Base-by-base conservation (phyloP, 2,888 invertebrate genomes). In the Protophormia terraenovae region DNA sequence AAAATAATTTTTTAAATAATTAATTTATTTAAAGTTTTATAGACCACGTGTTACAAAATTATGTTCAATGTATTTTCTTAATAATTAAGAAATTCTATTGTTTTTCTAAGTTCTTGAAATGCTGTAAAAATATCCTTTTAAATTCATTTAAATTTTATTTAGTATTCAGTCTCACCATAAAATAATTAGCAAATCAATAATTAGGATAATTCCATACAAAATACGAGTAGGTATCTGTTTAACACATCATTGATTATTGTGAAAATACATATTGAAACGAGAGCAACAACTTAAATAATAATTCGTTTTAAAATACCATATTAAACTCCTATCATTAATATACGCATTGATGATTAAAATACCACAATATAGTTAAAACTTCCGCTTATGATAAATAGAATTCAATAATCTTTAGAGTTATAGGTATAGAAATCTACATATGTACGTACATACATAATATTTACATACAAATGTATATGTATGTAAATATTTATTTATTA, bases 281-380 rank as follows among this genome's bases (percentile, higher is more conserved):
- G 2, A 38, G 24, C 62, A 62, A 24, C 10, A 14, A 38, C 38
- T 62, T 62, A 24, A 41, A 62, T 38, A 38, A 19, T 19, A 58
- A 41, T 50, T 16, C 16, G 16, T 29, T 62, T 29, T 35, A 50
- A 62, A 64, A 55, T 72, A 38, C 2, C 14, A 72, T 35, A n/a
- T 60, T 50, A 19, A 69, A 60, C n/a, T 38, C 53, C 71, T 62
- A 79, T 79, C 69, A 41, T 27, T 62, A 19, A 32, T 53, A 35
- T 12, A 62, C 66, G 32, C 71, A 29, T 41, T 71, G 62, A 71
- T 79, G 71, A 79, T 62, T 79, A 71, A n/a, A 71, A 38, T 22
- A 38, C 29, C 62, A 62, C 50, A 78, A 47, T 60, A 78, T 77
- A 22, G 19, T 27, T 47, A 22, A 66, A 71, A 29, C 53, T 79